These are phyloP conservation scores for Trichacis sp. DNA, from an alignment of 2,888 invertebrate species.

Conservation along the genomic window DNA sequence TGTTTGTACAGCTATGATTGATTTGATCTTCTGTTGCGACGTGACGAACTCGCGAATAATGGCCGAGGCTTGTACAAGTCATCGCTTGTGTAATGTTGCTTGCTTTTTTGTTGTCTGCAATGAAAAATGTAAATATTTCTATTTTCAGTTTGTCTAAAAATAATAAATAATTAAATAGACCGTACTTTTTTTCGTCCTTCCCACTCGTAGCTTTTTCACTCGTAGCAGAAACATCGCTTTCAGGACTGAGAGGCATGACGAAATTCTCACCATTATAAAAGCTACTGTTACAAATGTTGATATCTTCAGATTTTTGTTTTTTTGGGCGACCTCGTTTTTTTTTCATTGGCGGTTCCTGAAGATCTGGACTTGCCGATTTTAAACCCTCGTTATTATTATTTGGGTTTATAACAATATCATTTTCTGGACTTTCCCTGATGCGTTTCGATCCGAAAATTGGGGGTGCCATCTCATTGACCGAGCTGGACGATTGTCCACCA, in stretches of 20 bases:
- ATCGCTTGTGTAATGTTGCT: conserved; percentile 77
- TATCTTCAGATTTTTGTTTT: conserved; percentile 47
- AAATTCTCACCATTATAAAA: conserved; percentile 63
- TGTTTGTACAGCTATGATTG: conserved; percentile 60
- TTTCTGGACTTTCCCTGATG: conserved; percentile 53
- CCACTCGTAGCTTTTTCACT: conserved; percentile 58
- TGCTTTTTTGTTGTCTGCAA: conserved; percentile 54
- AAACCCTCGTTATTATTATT: conserved; percentile 60
- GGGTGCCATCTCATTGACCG: conserved; percentile 52
- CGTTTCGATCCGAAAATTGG: conserved; percentile 52
- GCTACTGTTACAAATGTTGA: conserved; percentile 32
- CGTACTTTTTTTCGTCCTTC: conserved; percentile 64
- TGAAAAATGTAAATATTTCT: background rate
- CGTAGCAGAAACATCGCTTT: conserved; percentile 67
- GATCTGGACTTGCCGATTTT: conserved; percentile 36
- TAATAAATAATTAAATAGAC: conserved; percentile 7
- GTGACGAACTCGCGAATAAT: conserved; percentile 70
- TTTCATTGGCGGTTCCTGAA: conserved; percentile 51
- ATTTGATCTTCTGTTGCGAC: conserved; percentile 70
- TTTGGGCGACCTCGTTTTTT: conserved; percentile 57
- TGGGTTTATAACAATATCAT: conserved; percentile 56
- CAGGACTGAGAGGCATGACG: conserved; percentile 67
- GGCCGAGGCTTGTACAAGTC: conserved; percentile 81
- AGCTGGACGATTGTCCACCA: conserved; percentile 6
- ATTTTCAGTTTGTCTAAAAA: conserved; percentile 6